Conservation (phyloP, 2,888 invertebrate genomes). For the Agapostemon virescens region DNA sequence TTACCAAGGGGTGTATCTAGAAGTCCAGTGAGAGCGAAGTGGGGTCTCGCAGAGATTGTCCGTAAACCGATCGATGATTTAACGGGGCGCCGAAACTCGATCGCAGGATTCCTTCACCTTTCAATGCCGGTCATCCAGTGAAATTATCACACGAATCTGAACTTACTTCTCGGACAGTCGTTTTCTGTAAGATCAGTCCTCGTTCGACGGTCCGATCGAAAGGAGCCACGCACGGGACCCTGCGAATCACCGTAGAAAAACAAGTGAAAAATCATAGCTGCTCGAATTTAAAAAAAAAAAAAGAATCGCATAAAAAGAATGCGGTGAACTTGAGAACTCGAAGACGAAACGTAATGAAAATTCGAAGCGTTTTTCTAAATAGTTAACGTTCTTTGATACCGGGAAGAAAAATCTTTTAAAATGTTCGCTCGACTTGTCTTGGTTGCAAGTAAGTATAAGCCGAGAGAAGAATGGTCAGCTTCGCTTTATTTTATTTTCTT, state of each 20-base stretch:
- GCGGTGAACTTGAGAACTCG: constrained; percentile 9
- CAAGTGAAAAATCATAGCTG: neutral
- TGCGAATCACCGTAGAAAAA: neutral
- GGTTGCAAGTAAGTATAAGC: constrained; percentile 29
- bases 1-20: neutral
- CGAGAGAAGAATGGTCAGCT: neutral
- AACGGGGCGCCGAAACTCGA: constrained; percentile 27
- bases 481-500: neutral
- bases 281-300: neutral
- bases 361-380: neutral
- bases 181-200: constrained; percentile 58
- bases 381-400: constrained; percentile 1
- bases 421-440: constrained; percentile 19
- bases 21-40: neutral
- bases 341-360: too few species aligned
- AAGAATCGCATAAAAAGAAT: neutral
- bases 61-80: constrained; percentile 3
- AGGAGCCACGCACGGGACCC: constrained; percentile 46
- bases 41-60: neutral
- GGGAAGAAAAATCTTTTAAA: neutral
- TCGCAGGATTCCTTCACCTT: constrained; percentile 43
- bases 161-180: constrained; percentile 38
- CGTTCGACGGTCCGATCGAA: constrained; percentile 58
- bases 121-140: constrained; percentile 43
- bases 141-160: constrained; percentile 46